These are phyloP conservation scores for Sebastes glaucus DNA, from an alignment of 2,797 vertebrate species.

Conservation along the genomic window DNA sequence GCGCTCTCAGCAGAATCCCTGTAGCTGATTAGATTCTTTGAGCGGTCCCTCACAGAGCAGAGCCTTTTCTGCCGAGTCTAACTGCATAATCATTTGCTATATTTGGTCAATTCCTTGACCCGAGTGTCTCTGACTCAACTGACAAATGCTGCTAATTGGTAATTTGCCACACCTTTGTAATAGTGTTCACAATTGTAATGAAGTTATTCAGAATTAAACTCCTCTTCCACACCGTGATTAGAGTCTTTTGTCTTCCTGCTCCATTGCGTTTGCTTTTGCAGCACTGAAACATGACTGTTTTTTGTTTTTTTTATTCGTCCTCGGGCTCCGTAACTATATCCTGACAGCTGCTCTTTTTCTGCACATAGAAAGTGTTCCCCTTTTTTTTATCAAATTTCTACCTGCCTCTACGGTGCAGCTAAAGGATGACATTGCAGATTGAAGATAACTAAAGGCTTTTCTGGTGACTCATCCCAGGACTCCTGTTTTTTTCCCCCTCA, in stretches of 20 bases:
- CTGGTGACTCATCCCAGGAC: conserved; percentile 48
- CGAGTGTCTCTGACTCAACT: conserved; percentile 14
- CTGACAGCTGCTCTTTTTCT: background rate
- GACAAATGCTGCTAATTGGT: conserved; percentile 22
- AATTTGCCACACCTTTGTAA: conserved; percentile 23
- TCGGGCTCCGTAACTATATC: background rate
- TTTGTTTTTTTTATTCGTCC: background rate
- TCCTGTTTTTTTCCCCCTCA: background rate
- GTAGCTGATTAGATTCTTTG: background rate
- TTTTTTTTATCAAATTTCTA: background rate
- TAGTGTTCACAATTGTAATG: conserved; percentile 12
- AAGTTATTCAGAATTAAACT: conserved; percentile 27
- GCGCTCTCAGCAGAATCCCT: background rate
- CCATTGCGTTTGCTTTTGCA: background rate
- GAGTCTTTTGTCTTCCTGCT: background rate
- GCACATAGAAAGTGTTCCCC: background rate
- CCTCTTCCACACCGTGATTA: background rate
- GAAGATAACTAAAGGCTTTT: background rate
- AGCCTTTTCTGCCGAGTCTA: background rate
- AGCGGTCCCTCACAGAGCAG: background rate
- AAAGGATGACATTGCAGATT: background rate
- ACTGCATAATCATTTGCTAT: background rate
- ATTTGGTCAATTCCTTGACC: conserved; percentile 17
- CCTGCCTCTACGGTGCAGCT: background rate
- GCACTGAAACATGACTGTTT: background rate